phyloP scores from a whole-genome alignment of 2,888 invertebrate species.

The Allygus modestus region DNA sequence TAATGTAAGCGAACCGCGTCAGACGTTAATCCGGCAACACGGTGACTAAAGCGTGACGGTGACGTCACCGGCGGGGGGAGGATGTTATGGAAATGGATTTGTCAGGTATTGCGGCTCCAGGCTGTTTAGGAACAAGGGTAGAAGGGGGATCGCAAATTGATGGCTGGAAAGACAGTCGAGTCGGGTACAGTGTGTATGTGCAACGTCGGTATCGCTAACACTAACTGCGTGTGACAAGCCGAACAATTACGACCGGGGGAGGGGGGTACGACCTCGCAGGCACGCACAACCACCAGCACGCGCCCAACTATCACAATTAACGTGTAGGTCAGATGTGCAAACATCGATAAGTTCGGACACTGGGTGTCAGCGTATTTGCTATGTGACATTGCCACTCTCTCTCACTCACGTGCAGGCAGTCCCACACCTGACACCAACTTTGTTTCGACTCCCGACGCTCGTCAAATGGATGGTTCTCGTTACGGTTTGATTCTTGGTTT shows the following conservation, averaged over 20 bases:
- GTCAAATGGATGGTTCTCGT: too few relatives aligned
- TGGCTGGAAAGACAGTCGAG: slow-evolving; percentile 21
- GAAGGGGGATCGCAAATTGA: slow-evolving; percentile 34
- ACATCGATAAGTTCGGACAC: slow-evolving; percentile 17
- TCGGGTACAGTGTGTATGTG: not conserved
- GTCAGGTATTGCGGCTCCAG: slow-evolving; percentile 53
- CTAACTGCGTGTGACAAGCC: slow-evolving; percentile 8
- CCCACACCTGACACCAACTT: not conserved
- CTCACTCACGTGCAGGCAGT: not conserved
- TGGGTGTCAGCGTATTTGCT: not conserved
- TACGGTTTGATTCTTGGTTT: too few relatives aligned
- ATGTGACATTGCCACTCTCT: not conserved
- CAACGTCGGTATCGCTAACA: not conserved
- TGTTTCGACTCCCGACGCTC: too few relatives aligned
- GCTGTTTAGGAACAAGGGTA: not conserved
- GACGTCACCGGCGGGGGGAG: slow-evolving; percentile 20
- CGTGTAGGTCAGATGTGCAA: slow-evolving; percentile 40
- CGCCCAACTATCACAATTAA: slow-evolving; percentile 17
- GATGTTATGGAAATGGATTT: slow-evolving; percentile 52
- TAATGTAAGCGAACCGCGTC: too few relatives aligned
- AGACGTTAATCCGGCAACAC: slow-evolving; percentile 5
- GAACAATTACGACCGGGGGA: slow-evolving; percentile 1
- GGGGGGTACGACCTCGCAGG: not conserved
- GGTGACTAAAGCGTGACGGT: not conserved
- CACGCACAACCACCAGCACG: not conserved